These are phyloP conservation scores for Lipophrys pholis DNA, from an alignment of 2,113 vertebrate genomes.

Conservation along the genomic window DNA sequence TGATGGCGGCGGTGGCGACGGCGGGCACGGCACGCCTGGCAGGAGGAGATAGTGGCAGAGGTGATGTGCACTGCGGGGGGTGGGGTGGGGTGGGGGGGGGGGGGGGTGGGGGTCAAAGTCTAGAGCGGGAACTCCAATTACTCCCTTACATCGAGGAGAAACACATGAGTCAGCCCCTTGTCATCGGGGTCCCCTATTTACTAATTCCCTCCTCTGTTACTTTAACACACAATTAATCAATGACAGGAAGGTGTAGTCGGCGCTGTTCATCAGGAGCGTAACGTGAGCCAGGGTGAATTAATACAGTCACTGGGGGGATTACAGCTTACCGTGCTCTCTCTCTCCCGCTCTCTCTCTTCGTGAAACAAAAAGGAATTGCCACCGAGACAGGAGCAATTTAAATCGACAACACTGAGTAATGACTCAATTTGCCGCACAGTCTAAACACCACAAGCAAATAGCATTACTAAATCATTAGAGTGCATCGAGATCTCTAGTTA, in stretches of 20 bases:
- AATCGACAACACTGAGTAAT: slow-evolving; percentile 80
- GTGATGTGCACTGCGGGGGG: slow-evolving; percentile 46
- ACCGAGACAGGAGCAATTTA: slow-evolving; percentile 78
- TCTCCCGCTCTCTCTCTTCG: slow-evolving; percentile 68
- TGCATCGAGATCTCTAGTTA: slow-evolving; percentile 62
- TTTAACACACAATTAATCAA: slow-evolving; percentile 83
- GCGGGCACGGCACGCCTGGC: slow-evolving; percentile 70
- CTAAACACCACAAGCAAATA: slow-evolving; percentile 79
- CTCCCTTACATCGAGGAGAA: slow-evolving; percentile 47
- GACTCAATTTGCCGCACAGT: slow-evolving; percentile 78
- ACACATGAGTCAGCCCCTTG: slow-evolving; percentile 49
- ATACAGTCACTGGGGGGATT: slow-evolving; percentile 77
- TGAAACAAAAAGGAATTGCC: slow-evolving; percentile 78
- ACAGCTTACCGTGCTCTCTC: slow-evolving; percentile 63
- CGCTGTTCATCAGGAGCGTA: slow-evolving; percentile 75
- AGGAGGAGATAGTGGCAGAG: slow-evolving; percentile 67
- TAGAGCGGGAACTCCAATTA: slow-evolving; percentile 69
- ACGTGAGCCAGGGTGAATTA: slow-evolving; percentile 76
- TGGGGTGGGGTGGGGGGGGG: slow-evolving; percentile 3
- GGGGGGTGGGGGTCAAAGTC: slow-evolving; percentile 25
- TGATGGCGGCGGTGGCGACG: slow-evolving; percentile 78
- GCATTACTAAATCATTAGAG: slow-evolving; percentile 78
- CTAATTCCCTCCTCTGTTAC: slow-evolving; percentile 81
- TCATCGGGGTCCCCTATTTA: slow-evolving; percentile 71
- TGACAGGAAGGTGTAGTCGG: slow-evolving; percentile 75